phyloP scores from a whole-genome alignment of 2,113 vertebrate species.

The Meleagris gallopavo region DNA sequence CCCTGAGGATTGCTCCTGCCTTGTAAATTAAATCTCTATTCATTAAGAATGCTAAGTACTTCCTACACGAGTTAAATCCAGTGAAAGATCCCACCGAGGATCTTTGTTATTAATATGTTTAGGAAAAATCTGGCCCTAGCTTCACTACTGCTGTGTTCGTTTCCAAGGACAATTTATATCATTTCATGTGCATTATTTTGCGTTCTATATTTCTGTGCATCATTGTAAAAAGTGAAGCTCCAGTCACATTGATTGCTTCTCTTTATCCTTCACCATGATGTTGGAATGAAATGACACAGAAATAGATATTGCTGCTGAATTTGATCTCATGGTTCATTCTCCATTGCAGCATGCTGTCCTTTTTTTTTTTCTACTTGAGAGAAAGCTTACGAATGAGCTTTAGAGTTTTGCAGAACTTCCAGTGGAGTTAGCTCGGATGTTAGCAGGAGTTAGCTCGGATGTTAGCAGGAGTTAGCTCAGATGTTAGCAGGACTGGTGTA shows the following conservation, averaged over 20 bases:
- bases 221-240: background rate
- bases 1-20: conserved; percentile 39
- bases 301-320: background rate
- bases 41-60: conserved; percentile 79
- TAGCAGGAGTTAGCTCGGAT: background rate
- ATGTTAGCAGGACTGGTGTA: background rate
- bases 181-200: background rate
- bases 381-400: background rate
- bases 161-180: background rate
- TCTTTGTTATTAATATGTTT: conserved; percentile 20
- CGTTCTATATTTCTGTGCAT: background rate
- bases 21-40: conserved; percentile 57
- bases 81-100: conserved; percentile 11
- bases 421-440: background rate
- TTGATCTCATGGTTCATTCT: background rate
- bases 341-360: background rate
- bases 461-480: background rate
- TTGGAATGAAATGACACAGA: background rate
- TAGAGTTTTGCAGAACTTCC: background rate
- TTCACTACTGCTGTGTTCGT: background rate
- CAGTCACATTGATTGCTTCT: background rate
- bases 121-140: background rate
- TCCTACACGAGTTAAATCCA: conserved; percentile 58
- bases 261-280: background rate
- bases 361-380: background rate